Base-by-base conservation (phyloP, 2,888 invertebrate genomes). In the Scaptomyza flava region DNA sequence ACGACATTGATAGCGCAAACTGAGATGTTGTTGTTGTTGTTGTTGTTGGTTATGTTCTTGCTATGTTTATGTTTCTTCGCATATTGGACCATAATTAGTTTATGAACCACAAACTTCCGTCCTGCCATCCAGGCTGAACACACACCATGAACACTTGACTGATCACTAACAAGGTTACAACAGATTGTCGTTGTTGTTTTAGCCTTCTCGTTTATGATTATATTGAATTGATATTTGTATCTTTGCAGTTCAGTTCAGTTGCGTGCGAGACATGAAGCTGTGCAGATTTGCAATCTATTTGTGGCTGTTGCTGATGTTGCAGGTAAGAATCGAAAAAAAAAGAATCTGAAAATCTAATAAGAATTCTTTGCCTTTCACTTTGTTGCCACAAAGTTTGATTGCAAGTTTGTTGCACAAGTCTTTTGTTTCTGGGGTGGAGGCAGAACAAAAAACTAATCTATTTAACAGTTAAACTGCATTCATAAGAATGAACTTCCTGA, bases 81-180 rank as follows among this genome's bases (percentile, higher is more conserved):
- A 77, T 87, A 83, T 81, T 83, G 82, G 82, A 72, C 82, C 82
- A 87, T 72, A 82, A 79, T 82, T 85, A 85, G 77, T 83, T 87
- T 82, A 82, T 82, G 82, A 87, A 82, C 79, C 88, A 85, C 88
- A 82, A 72, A 72, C 86, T 87, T 87, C 82, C 86, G 87, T 85
- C 82, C 82, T 70, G 78, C 61, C 68, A 76, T 61, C 76, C 73
- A 60, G 70, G 73, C 77, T 76, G 71, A 76, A 67, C 66, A 36
- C 38, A 36, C 38, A 27, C 27, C 6, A 38, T 51, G 30, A 86
- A 81, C 87, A 83, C 82, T 78, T 80, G 70, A 84, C 70, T 80
- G 84, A 73, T 77, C 87, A 83, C 72, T 73, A 83, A 74, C 81
- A 87, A 87, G 87, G 83, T 78, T 71, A 65, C 23, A 17, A 17